These are phyloP conservation scores for Shargacucullia verbasci DNA, from an alignment of 2,888 invertebrate species.

Conservation along the genomic window DNA sequence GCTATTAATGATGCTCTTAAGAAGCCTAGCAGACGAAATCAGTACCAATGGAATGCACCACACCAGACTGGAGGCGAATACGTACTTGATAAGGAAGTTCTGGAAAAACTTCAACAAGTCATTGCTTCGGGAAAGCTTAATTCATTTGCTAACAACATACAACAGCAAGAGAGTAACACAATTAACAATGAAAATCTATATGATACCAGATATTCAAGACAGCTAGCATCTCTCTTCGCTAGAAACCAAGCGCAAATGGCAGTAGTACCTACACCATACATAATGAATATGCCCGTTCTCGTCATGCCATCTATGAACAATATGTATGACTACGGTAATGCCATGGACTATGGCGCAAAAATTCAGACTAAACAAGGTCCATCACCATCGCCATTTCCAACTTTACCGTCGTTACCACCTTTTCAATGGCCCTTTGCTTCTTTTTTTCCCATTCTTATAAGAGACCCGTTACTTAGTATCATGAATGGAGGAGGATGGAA, in stretches of 20 bases:
- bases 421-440: conserved; percentile 86
- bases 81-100: conserved; percentile 73
- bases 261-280: conserved; percentile 66
- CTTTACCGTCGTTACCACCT: conserved; percentile 56
- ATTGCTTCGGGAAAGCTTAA: conserved; percentile 76
- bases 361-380: conserved; percentile 71
- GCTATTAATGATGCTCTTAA: conserved; percentile 84
- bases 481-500: conserved; percentile 85
- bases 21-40: conserved; percentile 72
- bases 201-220: conserved; percentile 61
- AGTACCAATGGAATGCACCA: conserved; percentile 68
- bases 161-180: conserved; percentile 62
- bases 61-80: conserved; percentile 68
- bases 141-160: conserved; percentile 53
- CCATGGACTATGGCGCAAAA: conserved; percentile 53
- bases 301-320: conserved; percentile 66
- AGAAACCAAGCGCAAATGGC: conserved; percentile 52
- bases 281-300: conserved; percentile 75
- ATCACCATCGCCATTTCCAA: conserved; percentile 48
- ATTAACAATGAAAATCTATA: conserved; percentile 38
- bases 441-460: conserved; percentile 88
- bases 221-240: conserved; percentile 50
- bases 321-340: conserved; percentile 59
- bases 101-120: conserved; percentile 79
- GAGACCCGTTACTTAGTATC: conserved; percentile 87